Conservation (phyloP, 2,113 vertebrate species). For the Salvator merianae region DNA sequence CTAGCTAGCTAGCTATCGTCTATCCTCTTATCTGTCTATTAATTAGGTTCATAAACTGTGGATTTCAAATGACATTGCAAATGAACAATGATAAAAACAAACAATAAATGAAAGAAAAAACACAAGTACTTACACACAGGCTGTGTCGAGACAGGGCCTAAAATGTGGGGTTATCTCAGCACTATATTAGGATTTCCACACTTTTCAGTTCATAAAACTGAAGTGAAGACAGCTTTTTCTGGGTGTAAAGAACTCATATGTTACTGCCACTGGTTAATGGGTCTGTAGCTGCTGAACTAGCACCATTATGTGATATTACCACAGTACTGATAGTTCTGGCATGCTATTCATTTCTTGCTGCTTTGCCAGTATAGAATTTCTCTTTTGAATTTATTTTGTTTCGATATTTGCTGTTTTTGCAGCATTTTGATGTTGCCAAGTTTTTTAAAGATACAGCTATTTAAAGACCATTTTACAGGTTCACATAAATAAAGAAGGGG, state of each 20-base stretch:
- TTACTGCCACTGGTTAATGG: no score
- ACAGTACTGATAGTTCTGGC: neutral
- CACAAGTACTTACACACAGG: no score
- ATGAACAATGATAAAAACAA: no score
- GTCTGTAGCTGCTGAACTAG: neutral
- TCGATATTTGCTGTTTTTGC: neutral
- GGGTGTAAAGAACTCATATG: neutral
- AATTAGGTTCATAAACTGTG: no score
- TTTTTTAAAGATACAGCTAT: neutral
- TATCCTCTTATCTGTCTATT: no score
- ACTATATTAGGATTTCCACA: no score
- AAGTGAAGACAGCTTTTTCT: neutral
- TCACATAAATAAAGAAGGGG: neutral
- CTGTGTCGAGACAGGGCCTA: no score
- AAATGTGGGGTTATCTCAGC: no score
- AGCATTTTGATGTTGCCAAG: neutral
- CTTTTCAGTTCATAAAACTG: no score
- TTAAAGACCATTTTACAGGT: neutral
- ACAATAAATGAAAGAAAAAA: no score
- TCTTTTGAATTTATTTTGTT: neutral
- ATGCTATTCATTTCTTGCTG: conserved; percentile 8
- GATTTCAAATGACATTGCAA: no score
- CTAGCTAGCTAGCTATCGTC: no score
- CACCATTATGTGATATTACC: neutral
- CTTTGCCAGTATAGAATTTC: neutral